Base-by-base conservation (phyloP, 2,888 invertebrate species). In the Drosophila borborema region DNA sequence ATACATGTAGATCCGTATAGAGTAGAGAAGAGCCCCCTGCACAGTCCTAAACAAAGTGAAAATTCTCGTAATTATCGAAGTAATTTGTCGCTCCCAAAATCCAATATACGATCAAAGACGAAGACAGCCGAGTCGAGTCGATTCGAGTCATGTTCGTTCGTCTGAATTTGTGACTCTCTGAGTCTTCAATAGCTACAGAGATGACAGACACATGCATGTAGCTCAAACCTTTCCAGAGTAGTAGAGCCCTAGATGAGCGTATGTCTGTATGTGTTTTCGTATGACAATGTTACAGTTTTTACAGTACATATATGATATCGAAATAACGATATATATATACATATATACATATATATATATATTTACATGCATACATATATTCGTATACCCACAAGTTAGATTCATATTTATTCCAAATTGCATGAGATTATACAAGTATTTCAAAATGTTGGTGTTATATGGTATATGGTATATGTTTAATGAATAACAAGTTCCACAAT, bases 381-480 rank as follows among this genome's bases (percentile, higher is more conserved):
- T 40, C 31, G 36, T 61, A 58, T 70, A 70, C 10, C 53, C 72
- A 48, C 16, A 71, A 54, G 46, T 69, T 73, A 69, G 70, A 53
- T 62, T 54, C 71, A 58, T 54, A 58, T 73, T 76, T 58, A 58
- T 59, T 60, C 45, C 34, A 28, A 66, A 38, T 45, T 48, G 23
- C 53, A 65, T 55, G 31, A 36, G 49, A 31, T 41, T 55, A 41
- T 51, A 55, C 12, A 9, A 18, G 18, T 59, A 43, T 20, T 69
- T 34, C 2, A 54, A 18, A 36, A 36, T 16, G 40, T 68, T 67
- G 58, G 34, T 58, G 45, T 41, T 55, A 36, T 34, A 45, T 36
- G 43, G 31, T 48, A 49, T 34, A 67, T 20, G 43, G 53, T 34
- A 36, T 14, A 51, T 51, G 34, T 12, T 34, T 46, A 46, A 46